A percentile compares a stretch with the other conserved stretches of the same genome.
phyloP scores from a whole-genome alignment of 2,113 vertebrate genomes.

The Pollachius pollachius region DNA sequence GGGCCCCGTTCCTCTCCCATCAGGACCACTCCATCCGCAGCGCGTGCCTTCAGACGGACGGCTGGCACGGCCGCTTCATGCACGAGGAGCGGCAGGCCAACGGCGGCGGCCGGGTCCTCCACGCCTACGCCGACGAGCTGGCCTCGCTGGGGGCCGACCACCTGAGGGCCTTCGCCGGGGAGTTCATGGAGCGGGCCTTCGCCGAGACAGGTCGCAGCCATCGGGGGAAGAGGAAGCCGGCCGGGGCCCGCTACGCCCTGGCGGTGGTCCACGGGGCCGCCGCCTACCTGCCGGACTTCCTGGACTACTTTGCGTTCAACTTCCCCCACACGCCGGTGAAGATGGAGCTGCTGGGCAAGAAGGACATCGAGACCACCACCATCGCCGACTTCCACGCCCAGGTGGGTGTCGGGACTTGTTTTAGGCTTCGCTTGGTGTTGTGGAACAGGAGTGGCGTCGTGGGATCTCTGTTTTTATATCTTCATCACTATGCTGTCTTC shows the following conservation, averaged over 20 bases:
- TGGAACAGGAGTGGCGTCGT: neutral
- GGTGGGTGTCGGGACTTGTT: slow-evolving; percentile 57
- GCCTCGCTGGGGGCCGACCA: slow-evolving; percentile 87
- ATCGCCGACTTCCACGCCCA: slow-evolving; percentile 97
- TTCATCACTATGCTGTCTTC: too few species aligned
- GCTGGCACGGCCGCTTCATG: slow-evolving; percentile 86
- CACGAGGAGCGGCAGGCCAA: slow-evolving; percentile 95
- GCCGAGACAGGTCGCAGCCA: slow-evolving; percentile 80
- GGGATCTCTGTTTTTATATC: neutral
- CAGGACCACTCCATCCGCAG: slow-evolving; percentile 93
- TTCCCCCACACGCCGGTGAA: slow-evolving; percentile 97
- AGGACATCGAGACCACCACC: slow-evolving; percentile 98
- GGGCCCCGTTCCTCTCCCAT: slow-evolving; percentile 85
- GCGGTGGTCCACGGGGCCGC: slow-evolving; percentile 93
- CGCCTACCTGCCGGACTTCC: slow-evolving; percentile 93
- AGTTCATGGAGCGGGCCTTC: slow-evolving; percentile 92
- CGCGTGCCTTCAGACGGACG: slow-evolving; percentile 86
- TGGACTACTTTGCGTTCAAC: slow-evolving; percentile 99
- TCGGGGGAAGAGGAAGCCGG: slow-evolving; percentile 25
- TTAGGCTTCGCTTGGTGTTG: neutral
- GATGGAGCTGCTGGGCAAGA: slow-evolving; percentile 98
- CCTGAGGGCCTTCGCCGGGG: slow-evolving; percentile 89
- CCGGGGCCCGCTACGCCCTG: slow-evolving; percentile 88
- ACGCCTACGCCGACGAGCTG: slow-evolving; percentile 95
- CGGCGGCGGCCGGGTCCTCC: slow-evolving; percentile 89